Evolutionary conservation across 2,113 vertebrate species (phyloP).

Genomic region (Pelobates fuscus): DNA sequence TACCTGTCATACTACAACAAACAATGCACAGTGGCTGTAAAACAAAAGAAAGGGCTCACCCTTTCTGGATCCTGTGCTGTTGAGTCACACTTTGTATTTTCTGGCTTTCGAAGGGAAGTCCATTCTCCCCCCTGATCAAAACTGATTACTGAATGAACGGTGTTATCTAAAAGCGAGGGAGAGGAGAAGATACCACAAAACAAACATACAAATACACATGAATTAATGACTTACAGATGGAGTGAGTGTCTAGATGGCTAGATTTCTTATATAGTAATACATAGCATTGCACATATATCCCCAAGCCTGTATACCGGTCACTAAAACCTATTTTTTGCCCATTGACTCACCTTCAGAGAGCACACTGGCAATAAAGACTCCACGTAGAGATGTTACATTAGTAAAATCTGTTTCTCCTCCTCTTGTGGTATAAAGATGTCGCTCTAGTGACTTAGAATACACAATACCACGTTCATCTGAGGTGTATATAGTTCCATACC

Average conservation of each 20-base stretch:
- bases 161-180: conserved; percentile 71
- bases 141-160: conserved; percentile 86
- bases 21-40: no score
- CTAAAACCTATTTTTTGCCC: background rate
- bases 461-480: conserved; percentile 89
- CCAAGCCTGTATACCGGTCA: no score
- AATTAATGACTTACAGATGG: no score
- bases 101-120: conserved; percentile 79
- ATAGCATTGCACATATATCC: no score
- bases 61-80: conserved; percentile 78
- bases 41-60: conserved; percentile 67
- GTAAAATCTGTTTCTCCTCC: conserved; percentile 91
- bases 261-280: no score
- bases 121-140: conserved; percentile 91
- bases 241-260: no score
- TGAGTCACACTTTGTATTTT: conserved; percentile 79
- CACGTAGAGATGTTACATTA: conserved; percentile 88
- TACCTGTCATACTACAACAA: no score
- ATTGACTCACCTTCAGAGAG: conserved; percentile 77
- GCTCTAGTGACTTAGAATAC: conserved; percentile 90
- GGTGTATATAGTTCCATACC: conserved; percentile 87
- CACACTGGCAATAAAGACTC: conserved; percentile 86
- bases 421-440: conserved; percentile 85
- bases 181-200: conserved; percentile 14
- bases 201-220: no score